Evolutionary conservation across 2,113 vertebrate species (phyloP).

Genomic region (Lanius collurio): DNA sequence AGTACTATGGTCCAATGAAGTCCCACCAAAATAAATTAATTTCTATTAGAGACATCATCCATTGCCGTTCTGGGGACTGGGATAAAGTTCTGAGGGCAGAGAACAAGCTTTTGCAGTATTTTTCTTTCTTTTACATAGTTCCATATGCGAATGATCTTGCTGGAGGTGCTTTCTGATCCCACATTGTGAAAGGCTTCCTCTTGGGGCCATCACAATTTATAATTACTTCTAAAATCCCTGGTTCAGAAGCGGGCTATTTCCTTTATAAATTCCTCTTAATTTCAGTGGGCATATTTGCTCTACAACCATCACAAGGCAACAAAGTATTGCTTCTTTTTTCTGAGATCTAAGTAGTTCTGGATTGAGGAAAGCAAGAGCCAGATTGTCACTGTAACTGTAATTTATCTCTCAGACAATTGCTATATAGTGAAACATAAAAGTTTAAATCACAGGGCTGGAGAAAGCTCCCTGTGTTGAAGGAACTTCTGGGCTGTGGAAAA

Average conservation of each 20-base stretch:
- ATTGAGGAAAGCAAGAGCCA: not conserved
- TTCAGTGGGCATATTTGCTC: not conserved
- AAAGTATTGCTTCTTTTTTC: not conserved
- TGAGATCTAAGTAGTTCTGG: not conserved
- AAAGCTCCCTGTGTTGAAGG: not conserved
- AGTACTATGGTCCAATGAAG: not conserved
- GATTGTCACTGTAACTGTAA: fast-evolving
- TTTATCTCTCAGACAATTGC: not conserved
- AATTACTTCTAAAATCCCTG: not conserved
- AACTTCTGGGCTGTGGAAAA: not conserved
- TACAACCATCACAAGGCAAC: not conserved
- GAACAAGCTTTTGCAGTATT: not conserved
- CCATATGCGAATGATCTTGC: not conserved
- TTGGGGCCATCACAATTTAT: not conserved
- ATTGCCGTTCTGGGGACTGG: fast-evolving
- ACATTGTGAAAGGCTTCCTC: not conserved
- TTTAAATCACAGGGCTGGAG: not conserved
- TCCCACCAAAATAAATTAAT: not conserved
- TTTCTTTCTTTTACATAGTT: not conserved
- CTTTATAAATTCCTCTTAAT: not conserved
- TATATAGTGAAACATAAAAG: not conserved
- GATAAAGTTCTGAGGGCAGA: not conserved
- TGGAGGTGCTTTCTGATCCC: not conserved
- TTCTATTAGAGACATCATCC: not conserved
- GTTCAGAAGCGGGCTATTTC: not conserved